Evolutionary conservation across 2,888 invertebrate genomes (phyloP).

Genomic region (Spisula subtruncata): DNA sequence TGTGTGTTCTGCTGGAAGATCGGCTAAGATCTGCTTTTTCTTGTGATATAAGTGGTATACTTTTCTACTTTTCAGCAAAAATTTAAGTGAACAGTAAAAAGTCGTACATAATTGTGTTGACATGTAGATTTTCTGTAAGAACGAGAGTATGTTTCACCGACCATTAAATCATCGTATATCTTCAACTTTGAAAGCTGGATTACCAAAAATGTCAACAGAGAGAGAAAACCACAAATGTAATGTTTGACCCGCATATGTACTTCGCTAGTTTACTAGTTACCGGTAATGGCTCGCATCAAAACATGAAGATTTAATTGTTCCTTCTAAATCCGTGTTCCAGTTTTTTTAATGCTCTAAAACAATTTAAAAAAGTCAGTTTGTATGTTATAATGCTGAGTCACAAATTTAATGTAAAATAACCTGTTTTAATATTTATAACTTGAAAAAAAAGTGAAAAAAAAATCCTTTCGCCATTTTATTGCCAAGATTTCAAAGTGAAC

Average conservation of each 20-base stretch:
- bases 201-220: conserved; percentile 14
- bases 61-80: not conserved
- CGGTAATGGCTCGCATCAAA: conserved; percentile 4
- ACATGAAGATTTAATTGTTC: not conserved
- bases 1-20: not conserved
- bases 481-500: not conserved
- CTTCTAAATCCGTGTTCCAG: not conserved
- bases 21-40: not conserved
- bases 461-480: not conserved
- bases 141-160: conserved; percentile 2
- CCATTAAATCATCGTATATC: not conserved
- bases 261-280: conserved; percentile 20
- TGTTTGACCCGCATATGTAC: conserved; percentile 4
- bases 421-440: not conserved
- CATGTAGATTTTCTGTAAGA: not conserved
- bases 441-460: not conserved
- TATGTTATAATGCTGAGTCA: too few relatives aligned
- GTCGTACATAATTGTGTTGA: conserved; percentile 28
- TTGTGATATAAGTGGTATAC: not conserved
- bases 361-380: too few relatives aligned
- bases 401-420: too few relatives aligned
- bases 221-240: not conserved
- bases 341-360: too few relatives aligned
- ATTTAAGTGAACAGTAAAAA: not conserved
- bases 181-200: conserved; percentile 28